These are phyloP conservation scores for Nebria ingens DNA, from an alignment of 1,140 invertebrate genomes.

Conservation along the genomic window DNA sequence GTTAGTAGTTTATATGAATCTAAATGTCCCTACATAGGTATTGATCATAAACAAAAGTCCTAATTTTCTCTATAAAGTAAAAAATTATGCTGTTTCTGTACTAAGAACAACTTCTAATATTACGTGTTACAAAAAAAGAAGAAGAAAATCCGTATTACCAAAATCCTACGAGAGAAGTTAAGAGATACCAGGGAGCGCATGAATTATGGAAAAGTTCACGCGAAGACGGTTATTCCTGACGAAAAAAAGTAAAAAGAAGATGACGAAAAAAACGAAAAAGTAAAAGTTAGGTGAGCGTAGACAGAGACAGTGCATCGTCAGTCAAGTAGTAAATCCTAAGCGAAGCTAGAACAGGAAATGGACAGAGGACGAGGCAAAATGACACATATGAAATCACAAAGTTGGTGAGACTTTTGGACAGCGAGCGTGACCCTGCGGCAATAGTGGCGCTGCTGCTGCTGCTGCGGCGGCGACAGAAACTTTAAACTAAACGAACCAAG, in stretches of 20 bases:
- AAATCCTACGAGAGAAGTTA: too few relatives aligned
- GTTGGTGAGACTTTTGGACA: neutral
- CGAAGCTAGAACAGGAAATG: conserved; percentile 2
- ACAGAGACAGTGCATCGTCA: neutral
- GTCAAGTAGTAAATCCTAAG: neutral
- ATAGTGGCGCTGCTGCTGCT: too few relatives aligned
- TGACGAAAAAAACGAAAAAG: neutral
- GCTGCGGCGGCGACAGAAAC: neutral
- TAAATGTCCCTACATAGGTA: too few relatives aligned
- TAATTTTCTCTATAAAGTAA: too few relatives aligned
- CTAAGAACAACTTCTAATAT: too few relatives aligned
- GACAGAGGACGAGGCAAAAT: neutral
- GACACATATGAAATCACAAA: neutral
- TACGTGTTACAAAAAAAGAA: too few relatives aligned
- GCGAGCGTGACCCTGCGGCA: too few relatives aligned
- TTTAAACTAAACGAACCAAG: neutral
- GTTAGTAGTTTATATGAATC: too few relatives aligned
- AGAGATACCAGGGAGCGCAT: neutral
- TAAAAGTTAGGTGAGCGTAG: neutral
- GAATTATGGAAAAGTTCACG: neutral
- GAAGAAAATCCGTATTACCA: neutral
- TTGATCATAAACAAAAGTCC: too few relatives aligned
- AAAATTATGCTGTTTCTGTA: too few relatives aligned
- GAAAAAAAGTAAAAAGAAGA: too few relatives aligned
- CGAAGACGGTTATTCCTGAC: neutral